Base-by-base conservation (phyloP, 2,113 vertebrate species). In the Crypturellus undulatus region DNA sequence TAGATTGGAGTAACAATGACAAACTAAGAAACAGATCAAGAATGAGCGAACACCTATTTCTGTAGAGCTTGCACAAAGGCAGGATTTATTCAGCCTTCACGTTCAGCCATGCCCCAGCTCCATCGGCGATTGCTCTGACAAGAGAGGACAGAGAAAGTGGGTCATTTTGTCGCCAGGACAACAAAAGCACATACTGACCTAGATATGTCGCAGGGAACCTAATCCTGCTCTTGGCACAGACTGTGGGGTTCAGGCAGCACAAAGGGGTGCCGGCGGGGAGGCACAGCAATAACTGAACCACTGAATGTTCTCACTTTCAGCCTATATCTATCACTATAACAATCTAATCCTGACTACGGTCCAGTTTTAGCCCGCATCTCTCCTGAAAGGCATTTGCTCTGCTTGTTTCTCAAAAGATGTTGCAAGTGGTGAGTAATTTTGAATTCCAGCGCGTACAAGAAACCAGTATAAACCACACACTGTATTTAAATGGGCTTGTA, bases 361-460 rank as follows among this genome's bases (percentile, higher is more conserved):
- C 69, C 82, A 19, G 94, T 96, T 87, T 59, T 63, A 42, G 40
- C 40, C 98, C 98, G 97, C 96, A 7, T 97, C 98, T 47, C 97
- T 97, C 93, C 98, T 97, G 47, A 92, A 96, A 72, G 97, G 98
- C 3, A 90, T 99, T 45, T 93, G 97, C 45, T 99, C 97, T 15
- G 98, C 98, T 34, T 98, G 98, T 12, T 99, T 98, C 97, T 98
- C 98, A 15, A 97, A 96, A 75, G 98, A 97, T 7, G 97, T 96
- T 5, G 78, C 79, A 62, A 97, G 96, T 9, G 98, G 98, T 98
- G 73, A 97, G 97, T 87, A 28, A 30, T 60, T 78, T 84, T 6
- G 59, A 59, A 80, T 92, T 10, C 32, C 24, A 63, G 64, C 34
- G 77, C 68, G 16, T 12, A 42, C 0, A 3, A 63, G 9, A 12